phyloP scores from a whole-genome alignment of 2,888 invertebrate genomes.

The Xanthia icteritia region DNA sequence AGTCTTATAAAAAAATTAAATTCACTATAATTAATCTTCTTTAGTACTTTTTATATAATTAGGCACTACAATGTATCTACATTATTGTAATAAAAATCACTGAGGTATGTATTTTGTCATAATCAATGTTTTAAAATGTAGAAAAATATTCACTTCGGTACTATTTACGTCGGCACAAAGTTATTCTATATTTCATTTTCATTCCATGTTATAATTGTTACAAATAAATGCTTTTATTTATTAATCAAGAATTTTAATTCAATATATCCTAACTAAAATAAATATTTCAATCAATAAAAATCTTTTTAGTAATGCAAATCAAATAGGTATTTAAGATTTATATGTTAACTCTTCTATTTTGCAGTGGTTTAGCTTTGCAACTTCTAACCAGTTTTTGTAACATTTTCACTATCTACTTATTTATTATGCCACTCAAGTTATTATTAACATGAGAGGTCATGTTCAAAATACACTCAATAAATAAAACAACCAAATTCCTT shows the following conservation, averaged over 20 bases:
- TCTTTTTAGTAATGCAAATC: no score
- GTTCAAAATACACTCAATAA: constrained; percentile 5
- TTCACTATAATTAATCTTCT: neutral
- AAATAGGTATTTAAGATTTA: neutral
- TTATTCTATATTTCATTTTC: constrained; percentile 14
- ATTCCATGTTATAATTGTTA: constrained; percentile 50
- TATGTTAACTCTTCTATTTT: no score
- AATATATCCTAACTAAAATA: neutral
- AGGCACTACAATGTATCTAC: neutral
- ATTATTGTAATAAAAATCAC: constrained; percentile 11
- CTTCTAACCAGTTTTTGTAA: neutral
- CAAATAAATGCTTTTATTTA: constrained; percentile 54
- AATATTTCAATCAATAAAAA: neutral
- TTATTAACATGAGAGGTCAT: neutral
- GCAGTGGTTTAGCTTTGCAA: no score
- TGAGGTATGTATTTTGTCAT: neutral
- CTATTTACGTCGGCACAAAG: constrained; percentile 7
- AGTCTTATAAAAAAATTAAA: no score
- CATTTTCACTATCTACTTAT: neutral
- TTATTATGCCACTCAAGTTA: neutral
- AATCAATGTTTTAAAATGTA: neutral
- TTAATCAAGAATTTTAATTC: constrained; percentile 4
- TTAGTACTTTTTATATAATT: neutral
- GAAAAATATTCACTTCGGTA: neutral
- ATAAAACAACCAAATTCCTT: constrained; percentile 63